phyloP scores from a whole-genome alignment of 2,797 vertebrate species.

The Chaetodon trifasciatus region DNA sequence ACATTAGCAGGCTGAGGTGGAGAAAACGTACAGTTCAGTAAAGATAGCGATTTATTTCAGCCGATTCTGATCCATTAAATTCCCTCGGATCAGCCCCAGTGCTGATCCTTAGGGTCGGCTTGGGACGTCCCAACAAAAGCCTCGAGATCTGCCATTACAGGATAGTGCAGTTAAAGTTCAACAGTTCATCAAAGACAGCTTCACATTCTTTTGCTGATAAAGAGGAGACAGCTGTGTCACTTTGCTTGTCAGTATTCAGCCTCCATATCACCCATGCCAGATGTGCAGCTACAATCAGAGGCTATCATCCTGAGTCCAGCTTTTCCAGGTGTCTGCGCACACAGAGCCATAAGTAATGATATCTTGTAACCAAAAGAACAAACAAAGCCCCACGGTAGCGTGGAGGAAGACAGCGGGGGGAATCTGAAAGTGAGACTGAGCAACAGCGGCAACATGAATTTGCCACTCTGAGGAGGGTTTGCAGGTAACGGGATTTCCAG shows the following conservation, averaged over 20 bases:
- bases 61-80: neutral
- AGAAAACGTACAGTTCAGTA: neutral
- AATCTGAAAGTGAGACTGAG: conserved; percentile 16
- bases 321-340: conserved; percentile 18
- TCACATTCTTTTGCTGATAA: neutral
- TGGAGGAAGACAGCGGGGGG: conserved; percentile 6
- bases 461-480: conserved; percentile 25
- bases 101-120: too few relatives aligned
- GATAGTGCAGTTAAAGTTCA: neutral
- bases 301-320: conserved; percentile 1
- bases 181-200: neutral
- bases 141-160: neutral
- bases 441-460: conserved; percentile 9
- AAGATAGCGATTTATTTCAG: neutral
- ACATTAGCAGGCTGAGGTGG: neutral
- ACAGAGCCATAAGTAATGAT: conserved; percentile 25
- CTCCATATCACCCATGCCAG: conserved; percentile 5
- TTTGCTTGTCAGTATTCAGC: conserved; percentile 9
- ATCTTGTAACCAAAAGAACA: conserved; percentile 33
- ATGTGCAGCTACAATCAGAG: conserved; percentile 28
- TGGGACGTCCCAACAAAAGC: neutral
- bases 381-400: neutral
- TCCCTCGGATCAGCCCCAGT: fast-evolving
- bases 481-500: conserved; percentile 52
- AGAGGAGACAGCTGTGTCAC: neutral